Base-by-base conservation (phyloP, 2,113 vertebrate species). In the Brachyhypopomus gauderio region DNA sequence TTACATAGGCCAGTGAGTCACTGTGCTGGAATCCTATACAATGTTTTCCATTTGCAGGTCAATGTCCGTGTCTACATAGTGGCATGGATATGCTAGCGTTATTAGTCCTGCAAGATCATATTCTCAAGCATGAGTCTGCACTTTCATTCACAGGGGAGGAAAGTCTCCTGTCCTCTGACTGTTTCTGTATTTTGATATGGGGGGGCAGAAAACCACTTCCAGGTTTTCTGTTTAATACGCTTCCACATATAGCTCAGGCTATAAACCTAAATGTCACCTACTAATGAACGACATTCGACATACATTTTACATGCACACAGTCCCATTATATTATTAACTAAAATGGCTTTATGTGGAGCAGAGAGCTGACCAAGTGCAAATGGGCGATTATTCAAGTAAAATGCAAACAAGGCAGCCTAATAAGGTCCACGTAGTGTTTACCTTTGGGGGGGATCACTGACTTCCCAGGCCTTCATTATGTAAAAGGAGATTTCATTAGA, bases 1-100 rank as follows among this genome's bases (percentile, higher is more conserved):
- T 95, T 94, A 92, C 80, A 88, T 86, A 92, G 91, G 92, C 88
- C 89, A 88, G 84, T 91, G 85, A 93, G 84, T 93, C 90, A 85
- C 92, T 14, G 88, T 88, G 90, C 86, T 86, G 90, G 87, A 89
- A 91, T 91, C 91, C 84, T 85, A 89, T 88, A 83, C 88, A 91
- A 89, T 87, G 86, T 91, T 90, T 93, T 90, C 88, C 84, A 89
- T 90, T 90, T 86, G 88, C 87, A 88, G 89, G 89, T 89, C 88
- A 87, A 78, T 64, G 84, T 88, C 86, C 82, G 79, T 83, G 87
- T 87, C 75, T 81, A 70, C 75, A 34, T 34, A 64, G 75, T 60
- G 63, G 58, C 48, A 80, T 62, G 59, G 82, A 86, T 83, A 80
- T 83, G 78, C 72, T 80, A 36, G 73, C 59, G 67, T 71, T 62